Evolutionary conservation across 2,113 vertebrate genomes (phyloP).

Genomic region (Ochotona curzoniae): DNA sequence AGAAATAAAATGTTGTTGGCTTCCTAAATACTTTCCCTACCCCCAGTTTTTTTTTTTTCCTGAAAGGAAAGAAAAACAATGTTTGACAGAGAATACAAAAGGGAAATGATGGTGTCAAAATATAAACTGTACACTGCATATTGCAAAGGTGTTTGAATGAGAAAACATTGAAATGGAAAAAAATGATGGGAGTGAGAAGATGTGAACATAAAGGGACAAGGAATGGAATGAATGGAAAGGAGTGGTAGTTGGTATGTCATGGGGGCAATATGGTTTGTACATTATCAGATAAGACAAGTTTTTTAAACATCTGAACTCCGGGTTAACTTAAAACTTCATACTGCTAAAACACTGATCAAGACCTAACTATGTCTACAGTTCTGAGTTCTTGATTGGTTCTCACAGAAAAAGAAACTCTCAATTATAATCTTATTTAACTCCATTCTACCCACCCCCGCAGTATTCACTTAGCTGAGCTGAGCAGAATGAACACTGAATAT

Average conservation of each 20-base stretch:
- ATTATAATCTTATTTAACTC: conserved; percentile 54
- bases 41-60: background rate
- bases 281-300: conserved; percentile 13
- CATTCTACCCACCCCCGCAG: conserved; percentile 1
- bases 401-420: conserved; percentile 50
- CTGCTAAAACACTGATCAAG: conserved; percentile 26
- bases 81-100: background rate
- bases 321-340: conserved; percentile 30
- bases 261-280: background rate
- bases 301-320: conserved; percentile 30
- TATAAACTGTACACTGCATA: background rate
- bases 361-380: conserved; percentile 23
- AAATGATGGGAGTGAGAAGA: background rate
- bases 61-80: background rate
- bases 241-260: background rate
- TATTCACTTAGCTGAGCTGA: conserved; percentile 41
- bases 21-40: background rate
- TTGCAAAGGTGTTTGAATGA: conserved; percentile 24
- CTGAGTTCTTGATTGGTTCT: conserved; percentile 38
- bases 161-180: conserved; percentile 31
- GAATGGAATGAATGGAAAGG: background rate
- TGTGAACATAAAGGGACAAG: conserved; percentile 13
- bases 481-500: conserved; percentile 54
- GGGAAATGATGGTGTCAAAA: conserved; percentile 26
- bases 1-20: background rate